Percentiles rank a stretch among this genome's conserved stretches.
Evolutionary conservation across 2,888 invertebrate genomes (phyloP).

Genomic region (Drosophila meridionalis): DNA sequence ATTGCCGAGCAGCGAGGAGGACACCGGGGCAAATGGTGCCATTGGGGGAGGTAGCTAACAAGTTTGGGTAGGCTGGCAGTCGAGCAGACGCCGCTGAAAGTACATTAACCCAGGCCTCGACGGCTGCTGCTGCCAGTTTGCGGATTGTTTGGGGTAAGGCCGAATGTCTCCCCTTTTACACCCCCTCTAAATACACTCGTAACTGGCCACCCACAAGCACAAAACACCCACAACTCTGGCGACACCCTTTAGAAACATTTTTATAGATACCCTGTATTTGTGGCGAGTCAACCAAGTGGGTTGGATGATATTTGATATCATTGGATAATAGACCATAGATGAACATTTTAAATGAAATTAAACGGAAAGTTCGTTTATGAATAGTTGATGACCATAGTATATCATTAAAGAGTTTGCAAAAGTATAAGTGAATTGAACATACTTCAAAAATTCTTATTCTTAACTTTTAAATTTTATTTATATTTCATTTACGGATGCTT

Average conservation of each 20-base stretch:
- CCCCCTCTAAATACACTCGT: slow-evolving; percentile 4
- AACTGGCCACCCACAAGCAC: slow-evolving; percentile 56
- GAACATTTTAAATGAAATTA: not conserved
- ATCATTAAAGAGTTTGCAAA: too few relatives aligned
- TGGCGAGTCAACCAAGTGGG: not conserved
- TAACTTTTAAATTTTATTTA: too few relatives aligned
- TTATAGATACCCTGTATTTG: slow-evolving; percentile 19
- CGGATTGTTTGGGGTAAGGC: slow-evolving; percentile 37
- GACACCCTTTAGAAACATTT: slow-evolving; percentile 70
- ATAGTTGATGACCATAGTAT: too few relatives aligned
- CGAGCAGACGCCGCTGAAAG: slow-evolving; percentile 68
- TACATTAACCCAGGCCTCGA: slow-evolving; percentile 72
- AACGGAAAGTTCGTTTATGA: too few relatives aligned
- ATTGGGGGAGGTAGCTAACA: slow-evolving; percentile 1
- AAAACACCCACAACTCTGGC: slow-evolving; percentile 44
- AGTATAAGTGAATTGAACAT: too few relatives aligned
- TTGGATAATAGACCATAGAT: not conserved
- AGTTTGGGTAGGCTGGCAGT: slow-evolving; percentile 56
- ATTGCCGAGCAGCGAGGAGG: slow-evolving; percentile 4
- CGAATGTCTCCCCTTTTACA: not conserved
- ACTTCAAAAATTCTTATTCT: too few relatives aligned
- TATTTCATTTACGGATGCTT: too few relatives aligned
- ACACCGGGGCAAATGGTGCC: not conserved
- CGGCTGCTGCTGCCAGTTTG: slow-evolving; percentile 31
- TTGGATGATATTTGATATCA: not conserved